phyloP scores from a whole-genome alignment of 2,797 vertebrate species.

The Cirrhinus molitorella region DNA sequence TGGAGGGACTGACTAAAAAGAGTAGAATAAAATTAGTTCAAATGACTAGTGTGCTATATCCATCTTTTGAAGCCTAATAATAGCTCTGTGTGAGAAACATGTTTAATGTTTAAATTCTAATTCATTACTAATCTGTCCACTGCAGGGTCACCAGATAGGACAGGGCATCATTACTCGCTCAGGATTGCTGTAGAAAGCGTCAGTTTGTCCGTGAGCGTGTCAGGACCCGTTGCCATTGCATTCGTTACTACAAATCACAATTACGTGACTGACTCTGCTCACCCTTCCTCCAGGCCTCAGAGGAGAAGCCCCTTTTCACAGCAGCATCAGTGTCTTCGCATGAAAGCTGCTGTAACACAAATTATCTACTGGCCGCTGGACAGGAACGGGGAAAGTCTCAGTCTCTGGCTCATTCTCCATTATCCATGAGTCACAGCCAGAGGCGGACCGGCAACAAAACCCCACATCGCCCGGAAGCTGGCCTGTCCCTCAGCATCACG shows the following conservation, averaged over 20 bases:
- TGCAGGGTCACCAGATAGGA: constrained; percentile 31
- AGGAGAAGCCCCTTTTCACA: constrained; percentile 13
- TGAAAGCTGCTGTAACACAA: constrained; percentile 36
- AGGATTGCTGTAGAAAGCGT: neutral
- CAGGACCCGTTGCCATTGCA: constrained; percentile 43
- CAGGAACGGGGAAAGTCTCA: neutral
- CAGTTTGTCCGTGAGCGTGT: constrained; percentile 3
- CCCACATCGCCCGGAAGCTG: constrained; percentile 52
- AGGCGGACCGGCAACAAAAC: constrained; percentile 59
- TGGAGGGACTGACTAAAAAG: neutral
- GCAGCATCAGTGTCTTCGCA: constrained; percentile 11
- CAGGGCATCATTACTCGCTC: constrained; percentile 26
- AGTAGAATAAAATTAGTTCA: neutral
- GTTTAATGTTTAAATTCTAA: neutral
- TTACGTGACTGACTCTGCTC: constrained; percentile 40
- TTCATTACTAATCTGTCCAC: neutral
- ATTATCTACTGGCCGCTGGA: constrained; percentile 28
- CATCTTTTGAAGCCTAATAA: neutral
- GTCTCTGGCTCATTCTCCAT: constrained; percentile 57
- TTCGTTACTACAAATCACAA: constrained; percentile 55
- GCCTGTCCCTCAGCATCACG: constrained; percentile 45
- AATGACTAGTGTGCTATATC: neutral
- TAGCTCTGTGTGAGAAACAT: neutral
- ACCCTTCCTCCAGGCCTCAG: constrained; percentile 28
- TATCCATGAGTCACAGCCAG: constrained; percentile 65